Percentiles rank a stretch among this genome's conserved stretches.
phyloP scores from a whole-genome alignment of 2,888 invertebrate genomes.

The Malacosoma neustria region DNA sequence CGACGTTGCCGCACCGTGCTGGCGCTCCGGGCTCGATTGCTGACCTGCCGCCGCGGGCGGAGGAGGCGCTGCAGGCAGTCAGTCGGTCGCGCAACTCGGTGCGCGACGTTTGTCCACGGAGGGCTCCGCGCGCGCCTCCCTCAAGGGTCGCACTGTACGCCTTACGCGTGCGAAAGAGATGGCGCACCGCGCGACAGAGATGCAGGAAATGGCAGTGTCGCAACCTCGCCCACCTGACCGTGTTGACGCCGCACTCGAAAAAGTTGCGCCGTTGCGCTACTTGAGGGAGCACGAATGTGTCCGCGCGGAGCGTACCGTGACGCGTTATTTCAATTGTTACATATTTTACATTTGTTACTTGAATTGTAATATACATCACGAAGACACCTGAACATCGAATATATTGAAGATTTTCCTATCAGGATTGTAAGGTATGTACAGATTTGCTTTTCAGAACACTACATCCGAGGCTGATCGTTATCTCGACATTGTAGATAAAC shows the following conservation, averaged over 20 bases:
- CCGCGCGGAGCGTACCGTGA: constrained; percentile 53
- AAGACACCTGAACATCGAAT: constrained; percentile 15
- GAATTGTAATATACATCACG: constrained; percentile 23
- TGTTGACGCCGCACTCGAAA: constrained; percentile 74
- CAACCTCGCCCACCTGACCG: constrained; percentile 76
- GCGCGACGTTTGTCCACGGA: constrained; percentile 70
- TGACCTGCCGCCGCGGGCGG: constrained; percentile 30
- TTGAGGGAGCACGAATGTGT: constrained; percentile 71
- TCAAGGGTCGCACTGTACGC: constrained; percentile 23
- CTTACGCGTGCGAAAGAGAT: constrained; percentile 50
- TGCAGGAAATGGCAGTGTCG: constrained; percentile 61
- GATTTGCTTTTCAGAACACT: constrained; percentile 17
- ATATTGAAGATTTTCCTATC: constrained; percentile 21
- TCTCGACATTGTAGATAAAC: constrained; percentile 39
- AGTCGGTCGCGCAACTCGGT: constrained; percentile 72
- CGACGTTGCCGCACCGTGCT: constrained; percentile 59
- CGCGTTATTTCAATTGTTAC: constrained; percentile 56
- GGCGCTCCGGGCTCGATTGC: constrained; percentile 42
- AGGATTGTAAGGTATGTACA: constrained; percentile 46
- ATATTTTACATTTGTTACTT: constrained; percentile 43
- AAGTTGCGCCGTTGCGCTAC: constrained; percentile 75
- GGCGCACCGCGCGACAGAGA: constrained; percentile 35
- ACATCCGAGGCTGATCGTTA: constrained; percentile 34
- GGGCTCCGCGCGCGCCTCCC: constrained; percentile 49
- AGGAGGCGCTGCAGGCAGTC: constrained; percentile 48